phyloP scores from a whole-genome alignment of 2,797 vertebrate species.

The Poeciliopsis paucimaculata region DNA sequence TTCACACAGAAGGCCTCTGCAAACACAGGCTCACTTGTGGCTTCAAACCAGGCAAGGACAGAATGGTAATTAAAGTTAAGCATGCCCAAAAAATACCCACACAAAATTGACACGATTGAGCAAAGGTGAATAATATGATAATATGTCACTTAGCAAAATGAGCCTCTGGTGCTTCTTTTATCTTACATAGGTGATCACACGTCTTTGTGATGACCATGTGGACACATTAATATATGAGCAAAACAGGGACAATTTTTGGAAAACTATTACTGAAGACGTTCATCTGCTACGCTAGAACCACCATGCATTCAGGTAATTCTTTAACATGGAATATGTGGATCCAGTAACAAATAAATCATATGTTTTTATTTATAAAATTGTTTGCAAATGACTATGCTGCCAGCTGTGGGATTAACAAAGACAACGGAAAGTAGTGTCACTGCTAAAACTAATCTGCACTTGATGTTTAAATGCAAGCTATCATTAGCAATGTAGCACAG shows the following conservation, averaged over 20 bases:
- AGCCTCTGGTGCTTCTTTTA: constrained; percentile 61
- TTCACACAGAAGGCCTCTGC: constrained; percentile 39
- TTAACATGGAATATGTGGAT: background rate
- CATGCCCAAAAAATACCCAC: constrained; percentile 16
- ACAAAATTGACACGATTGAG: constrained; percentile 25
- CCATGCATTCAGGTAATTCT: background rate
- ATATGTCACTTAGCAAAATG: constrained; percentile 70
- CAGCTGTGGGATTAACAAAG: background rate
- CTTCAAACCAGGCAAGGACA: constrained; percentile 40
- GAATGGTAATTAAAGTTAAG: constrained; percentile 27
- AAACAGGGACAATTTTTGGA: background rate
- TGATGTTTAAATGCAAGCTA: background rate
- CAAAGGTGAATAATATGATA: constrained; percentile 23
- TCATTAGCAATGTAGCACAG: background rate
- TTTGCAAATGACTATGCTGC: background rate
- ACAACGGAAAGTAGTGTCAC: background rate
- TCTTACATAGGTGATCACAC: constrained; percentile 37
- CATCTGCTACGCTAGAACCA: background rate
- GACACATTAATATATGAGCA: background rate
- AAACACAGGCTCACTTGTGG: constrained; percentile 36
- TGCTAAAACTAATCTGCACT: background rate
- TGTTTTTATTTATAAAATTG: background rate
- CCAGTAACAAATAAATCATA: background rate
- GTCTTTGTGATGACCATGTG: constrained; percentile 14
- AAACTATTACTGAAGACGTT: background rate